Evolutionary conservation across 2,113 vertebrate species (phyloP), one percentile per base, ranked within the genome.

Genomic region (Muntiacus reevesi): DNA sequence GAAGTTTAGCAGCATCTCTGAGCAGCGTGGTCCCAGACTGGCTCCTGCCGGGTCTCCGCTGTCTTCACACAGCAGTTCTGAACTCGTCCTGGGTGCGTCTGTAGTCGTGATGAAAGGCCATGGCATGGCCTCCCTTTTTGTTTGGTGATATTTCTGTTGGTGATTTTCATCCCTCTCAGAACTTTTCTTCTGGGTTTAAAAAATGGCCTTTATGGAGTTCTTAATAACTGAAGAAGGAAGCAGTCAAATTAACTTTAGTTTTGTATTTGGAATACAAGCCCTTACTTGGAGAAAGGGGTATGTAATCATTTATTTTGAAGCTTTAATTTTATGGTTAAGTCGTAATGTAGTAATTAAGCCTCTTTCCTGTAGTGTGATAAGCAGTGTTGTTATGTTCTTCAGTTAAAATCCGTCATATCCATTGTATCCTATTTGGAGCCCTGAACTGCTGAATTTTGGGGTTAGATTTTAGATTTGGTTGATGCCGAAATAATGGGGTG

Each of bases 41-140:
- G 94, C 96, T 40, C 85, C 15, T 54, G 43, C 25, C 33, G 17
- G 92, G 89, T 45, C 71, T 5, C 45, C 98, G 90, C 89, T 95
- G 87, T 97, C 97, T 93, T 79, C 2, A 12, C 74, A 47, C 6
- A 97, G 92, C 96, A 91, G 95, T 67, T 97, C 90, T 97, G 76
- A 57, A 25, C 74, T 96, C 98, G 98, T 98, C 94, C 94, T 94
- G 91, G 92, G 88, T 96, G 95, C 15, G 28, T 28, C 59, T n/a
- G 43, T 9, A 12, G 55, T 36, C 23, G 25, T 27, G 50, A 5
- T 7, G 30, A 27, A 30, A 87, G 6, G 16, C 43, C 21, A 3
- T 10, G 11, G 7, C 23, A 5, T 11, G 11, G 0, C 57, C 17
- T 59, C 33, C 40, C 40, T 87, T 33, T 74, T 74, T n/a, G 54